These are phyloP conservation scores for Matsumurasca onukii DNA, from an alignment of 1,140 invertebrate species.

Conservation along the genomic window DNA sequence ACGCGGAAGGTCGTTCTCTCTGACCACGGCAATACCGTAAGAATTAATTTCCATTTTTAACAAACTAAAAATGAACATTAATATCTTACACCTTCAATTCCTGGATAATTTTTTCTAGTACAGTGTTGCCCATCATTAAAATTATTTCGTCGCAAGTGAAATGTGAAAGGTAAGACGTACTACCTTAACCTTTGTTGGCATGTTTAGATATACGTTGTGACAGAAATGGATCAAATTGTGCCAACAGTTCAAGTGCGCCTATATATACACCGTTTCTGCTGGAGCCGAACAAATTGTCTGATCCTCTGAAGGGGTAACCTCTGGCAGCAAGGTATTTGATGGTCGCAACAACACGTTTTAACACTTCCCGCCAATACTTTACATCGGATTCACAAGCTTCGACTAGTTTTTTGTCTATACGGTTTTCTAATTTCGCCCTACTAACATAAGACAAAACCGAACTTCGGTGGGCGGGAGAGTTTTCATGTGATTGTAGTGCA, in stretches of 20 bases:
- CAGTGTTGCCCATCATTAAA: conserved; percentile 10
- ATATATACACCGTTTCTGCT: conserved; percentile 21
- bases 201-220: conserved; percentile 32
- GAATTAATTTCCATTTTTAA: too few relatives aligned
- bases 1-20: too few relatives aligned
- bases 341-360: conserved; percentile 30
- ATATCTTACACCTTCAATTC: background rate
- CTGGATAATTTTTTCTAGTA: background rate
- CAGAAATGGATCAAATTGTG: conserved; percentile 39
- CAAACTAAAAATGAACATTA: too few relatives aligned
- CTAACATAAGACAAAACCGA: conserved; percentile 1
- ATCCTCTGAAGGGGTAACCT: conserved; percentile 34
- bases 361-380: conserved; percentile 30
- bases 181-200: conserved; percentile 34
- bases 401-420: conserved; percentile 14
- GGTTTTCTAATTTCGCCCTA: background rate
- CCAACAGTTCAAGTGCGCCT: conserved; percentile 14
- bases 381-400: background rate
- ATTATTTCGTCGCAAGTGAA: conserved; percentile 9
- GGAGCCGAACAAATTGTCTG: conserved; percentile 31
- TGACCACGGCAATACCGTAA: too few relatives aligned
- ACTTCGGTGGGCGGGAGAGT: conserved; percentile 1
- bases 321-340: conserved; percentile 33
- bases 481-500: conserved; percentile 10
- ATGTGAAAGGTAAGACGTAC: conserved; percentile 30